Percentiles rank a stretch among this genome's conserved stretches.
Evolutionary conservation across 2,113 vertebrate genomes (phyloP).

Genomic region (Cyprinodon brontotheroides): DNA sequence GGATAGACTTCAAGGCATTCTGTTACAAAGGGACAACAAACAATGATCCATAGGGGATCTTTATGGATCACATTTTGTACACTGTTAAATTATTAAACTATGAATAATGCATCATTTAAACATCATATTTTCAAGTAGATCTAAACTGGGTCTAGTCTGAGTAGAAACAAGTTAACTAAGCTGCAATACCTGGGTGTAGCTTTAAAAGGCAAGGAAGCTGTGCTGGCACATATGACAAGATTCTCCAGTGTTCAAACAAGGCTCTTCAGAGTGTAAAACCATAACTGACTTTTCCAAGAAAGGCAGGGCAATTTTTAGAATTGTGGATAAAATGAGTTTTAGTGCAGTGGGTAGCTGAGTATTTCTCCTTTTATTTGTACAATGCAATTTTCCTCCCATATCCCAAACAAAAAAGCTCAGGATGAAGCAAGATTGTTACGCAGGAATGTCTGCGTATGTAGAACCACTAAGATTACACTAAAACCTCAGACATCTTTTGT

Average conservation of each 20-base stretch:
- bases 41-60: not conserved
- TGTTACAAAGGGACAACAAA: conserved; percentile 54
- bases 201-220: not conserved
- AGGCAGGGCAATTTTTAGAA: not conserved
- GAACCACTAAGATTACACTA: not conserved
- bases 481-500: not conserved
- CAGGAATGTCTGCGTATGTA: not conserved
- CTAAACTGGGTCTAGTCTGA: not conserved
- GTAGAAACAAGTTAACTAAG: not conserved
- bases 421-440: not conserved
- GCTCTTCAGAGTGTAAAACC: not conserved
- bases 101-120: not conserved
- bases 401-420: not conserved
- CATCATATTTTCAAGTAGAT: not conserved
- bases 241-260: not conserved
- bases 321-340: not conserved
- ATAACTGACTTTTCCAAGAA: not conserved
- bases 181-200: not conserved
- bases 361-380: not conserved
- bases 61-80: not conserved
- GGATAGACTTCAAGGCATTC: conserved; percentile 88
- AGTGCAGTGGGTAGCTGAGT: not conserved
- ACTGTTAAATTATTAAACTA: not conserved
- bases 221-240: not conserved
- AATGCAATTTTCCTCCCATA: not conserved